Conservation (phyloP, 2,797 vertebrate species). For the Danio albolineatus region DNA sequence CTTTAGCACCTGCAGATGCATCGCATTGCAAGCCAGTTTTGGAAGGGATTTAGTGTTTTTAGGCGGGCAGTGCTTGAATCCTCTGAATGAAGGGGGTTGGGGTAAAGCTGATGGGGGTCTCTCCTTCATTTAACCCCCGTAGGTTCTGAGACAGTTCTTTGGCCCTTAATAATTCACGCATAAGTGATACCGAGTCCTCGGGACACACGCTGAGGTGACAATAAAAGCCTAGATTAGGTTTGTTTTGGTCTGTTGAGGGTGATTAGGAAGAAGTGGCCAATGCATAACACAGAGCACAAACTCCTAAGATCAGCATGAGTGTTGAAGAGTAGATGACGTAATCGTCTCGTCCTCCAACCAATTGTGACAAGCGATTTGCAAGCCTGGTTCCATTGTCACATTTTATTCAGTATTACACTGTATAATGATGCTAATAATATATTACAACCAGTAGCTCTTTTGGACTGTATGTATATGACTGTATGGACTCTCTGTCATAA, state of each 20-base stretch:
- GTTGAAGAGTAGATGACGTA: conserved; percentile 40
- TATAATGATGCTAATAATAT: not conserved
- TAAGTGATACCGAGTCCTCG: not conserved
- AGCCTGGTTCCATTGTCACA: conserved; percentile 25
- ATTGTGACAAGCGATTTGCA: conserved; percentile 37
- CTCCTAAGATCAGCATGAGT: conserved; percentile 45
- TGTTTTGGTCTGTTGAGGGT: conserved; percentile 20
- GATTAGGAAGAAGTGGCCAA: conserved; percentile 28
- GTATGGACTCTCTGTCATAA: too few relatives aligned
- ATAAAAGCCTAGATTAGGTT: conserved; percentile 7
- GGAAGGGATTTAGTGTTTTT: conserved; percentile 35
- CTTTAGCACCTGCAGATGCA: conserved; percentile 25
- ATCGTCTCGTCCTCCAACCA: conserved; percentile 22
- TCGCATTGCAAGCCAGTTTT: conserved; percentile 7
- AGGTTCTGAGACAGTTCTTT: conserved; percentile 18
- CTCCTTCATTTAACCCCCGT: conserved; percentile 6
- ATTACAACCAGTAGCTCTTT: not conserved
- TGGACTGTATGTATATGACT: too few relatives aligned
- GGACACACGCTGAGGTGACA: conserved; percentile 35
- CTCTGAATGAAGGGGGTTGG: conserved; percentile 42
- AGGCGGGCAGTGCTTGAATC: conserved; percentile 52
- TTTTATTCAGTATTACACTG: not conserved
- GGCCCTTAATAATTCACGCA: conserved; percentile 21
- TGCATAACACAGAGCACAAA: conserved; percentile 4
- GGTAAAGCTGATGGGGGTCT: conserved; percentile 30